Base-by-base conservation (phyloP, 2,797 vertebrate genomes). In the Rousettus madagascariensis region DNA sequence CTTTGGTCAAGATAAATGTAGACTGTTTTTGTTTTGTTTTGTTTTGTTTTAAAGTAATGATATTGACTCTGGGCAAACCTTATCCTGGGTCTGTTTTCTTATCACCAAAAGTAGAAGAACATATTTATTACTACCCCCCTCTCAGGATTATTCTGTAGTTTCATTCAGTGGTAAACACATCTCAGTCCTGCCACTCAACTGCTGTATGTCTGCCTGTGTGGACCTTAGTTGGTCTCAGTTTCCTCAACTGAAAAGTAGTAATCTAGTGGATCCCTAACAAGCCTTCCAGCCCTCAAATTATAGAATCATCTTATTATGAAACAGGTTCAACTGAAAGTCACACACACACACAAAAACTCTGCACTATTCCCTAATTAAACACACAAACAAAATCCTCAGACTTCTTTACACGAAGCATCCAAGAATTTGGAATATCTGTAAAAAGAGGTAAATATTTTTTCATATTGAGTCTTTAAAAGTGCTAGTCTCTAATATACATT, bases 51-150 rank as follows among this genome's bases (percentile, higher is more conserved):
- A 68, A 55, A 80, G 66, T 53, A 65, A 69, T 82, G n/a, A 55
- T 88, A 22, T 8, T 51, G 38, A 28, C n/a, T 93, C 36, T 93
- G 36, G 51, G 59, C 24, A 96, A 94, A 96, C 19, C 8, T 92
- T 59, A 83, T 16, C 16, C 55, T 91, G 53, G 55, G 30, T 93
- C 49, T 83, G 55, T 93, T 93, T 93, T 43, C 68, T 83, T 78
- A 55, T 36, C 51, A 95, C 46, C 49, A 71, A 69, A 90, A 85
- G 71, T 4, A 68, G 74, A 20, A 46, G 46, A 53, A 69, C 69
- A 16, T 57, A 91, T 17, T 74, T 71, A 61, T 68, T 93, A n/a
- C 19, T 90, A 24, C 11, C 22, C 93, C 49, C 33, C 20, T 51
- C 33, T 86, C 36, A 79, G 57, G 30, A 82, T 8, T 63, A 24